Conservation (phyloP, 2,888 invertebrate species). For the Boloria selene region DNA sequence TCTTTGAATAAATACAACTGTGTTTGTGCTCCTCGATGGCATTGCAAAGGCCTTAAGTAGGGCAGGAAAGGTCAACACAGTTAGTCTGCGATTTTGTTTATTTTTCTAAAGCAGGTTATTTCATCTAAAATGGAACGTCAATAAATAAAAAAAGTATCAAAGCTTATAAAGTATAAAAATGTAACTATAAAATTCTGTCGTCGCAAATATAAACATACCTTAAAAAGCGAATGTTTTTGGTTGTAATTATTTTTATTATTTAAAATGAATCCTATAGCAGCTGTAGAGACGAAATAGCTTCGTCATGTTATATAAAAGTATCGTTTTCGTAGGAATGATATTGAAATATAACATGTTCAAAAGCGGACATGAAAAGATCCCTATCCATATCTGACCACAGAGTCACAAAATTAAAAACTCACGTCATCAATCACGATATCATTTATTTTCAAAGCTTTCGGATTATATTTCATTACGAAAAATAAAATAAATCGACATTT, state of each 20-base stretch:
- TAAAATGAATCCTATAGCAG: neutral
- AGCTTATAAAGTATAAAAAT: no score
- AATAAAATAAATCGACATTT: slow-evolving; percentile 12
- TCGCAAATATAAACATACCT: no score
- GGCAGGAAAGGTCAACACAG: slow-evolving; percentile 23
- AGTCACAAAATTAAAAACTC: slow-evolving; percentile 19
- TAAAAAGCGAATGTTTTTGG: no score
- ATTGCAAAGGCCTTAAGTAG: slow-evolving; percentile 25
- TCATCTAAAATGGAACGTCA: slow-evolving; percentile 8
- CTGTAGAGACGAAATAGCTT: neutral
- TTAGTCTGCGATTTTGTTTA: slow-evolving; percentile 26
- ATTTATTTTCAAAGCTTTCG: neutral
- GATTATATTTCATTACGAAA: slow-evolving; percentile 2
- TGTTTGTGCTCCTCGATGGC: slow-evolving; percentile 29
- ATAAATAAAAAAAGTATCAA: no score
- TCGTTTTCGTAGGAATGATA: neutral
- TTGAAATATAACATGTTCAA: slow-evolving; percentile 7
- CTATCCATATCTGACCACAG: slow-evolving; percentile 8
- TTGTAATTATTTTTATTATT: no score
- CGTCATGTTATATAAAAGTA: slow-evolving; percentile 18
- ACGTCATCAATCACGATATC: slow-evolving; percentile 24
- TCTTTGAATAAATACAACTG: slow-evolving; percentile 27
- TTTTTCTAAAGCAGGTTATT: slow-evolving; percentile 8
- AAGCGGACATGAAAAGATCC: slow-evolving; percentile 16
- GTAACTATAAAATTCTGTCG: no score